Base-by-base conservation (phyloP, 1,140 invertebrate species). In the Laupala kohalensis region DNA sequence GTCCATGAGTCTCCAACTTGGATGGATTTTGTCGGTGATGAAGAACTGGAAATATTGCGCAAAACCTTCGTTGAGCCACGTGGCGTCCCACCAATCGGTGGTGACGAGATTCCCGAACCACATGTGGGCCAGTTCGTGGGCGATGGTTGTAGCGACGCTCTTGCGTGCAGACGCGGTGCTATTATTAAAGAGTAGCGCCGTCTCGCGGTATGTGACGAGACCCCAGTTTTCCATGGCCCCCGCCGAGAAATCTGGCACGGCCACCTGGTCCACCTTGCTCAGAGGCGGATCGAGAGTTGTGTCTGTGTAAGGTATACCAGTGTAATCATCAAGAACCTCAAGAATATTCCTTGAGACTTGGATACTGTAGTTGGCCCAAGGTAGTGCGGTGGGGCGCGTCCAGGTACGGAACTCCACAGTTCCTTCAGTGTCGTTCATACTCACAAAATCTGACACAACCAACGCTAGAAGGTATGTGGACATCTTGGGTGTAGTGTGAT, bases 401-500 rank as follows among this genome's bases (percentile, higher is more conserved):
- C 92, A 91, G 1, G 96, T 88, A 71, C 80, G 80, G 27, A 89
- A 85, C 0, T n/a, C 65, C 15, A 25, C 25, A 4, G 4, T 23
- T 12, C 13, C 62, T 15, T 64, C 27, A 0, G 13, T 1, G 4
- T 69, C 71, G 0, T 69, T n/a, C 12, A 28, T 1, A 25, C 25
- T 24, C 75, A 75, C 69, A 74, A 91, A 91, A 75, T 92, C 87
- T 30, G 87, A 87, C 13, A 92, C 84, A 2, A 89, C 84, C 75
- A 95, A 88, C 2, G 94, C 94, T 13, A 97, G 81, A 4, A 96
- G 78, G 74, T 97, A 97, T 0, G 94, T 94, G 0, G 93, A 94
- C 94, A 97, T 97, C 4, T 81, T 79, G 0, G 92, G 87, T 2
- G 90, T 87, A 67, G 79, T 78, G 72, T 83, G 26, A 72, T 69